Base-by-base conservation (phyloP, 2,113 vertebrate species). In the Puma concolor region DNA sequence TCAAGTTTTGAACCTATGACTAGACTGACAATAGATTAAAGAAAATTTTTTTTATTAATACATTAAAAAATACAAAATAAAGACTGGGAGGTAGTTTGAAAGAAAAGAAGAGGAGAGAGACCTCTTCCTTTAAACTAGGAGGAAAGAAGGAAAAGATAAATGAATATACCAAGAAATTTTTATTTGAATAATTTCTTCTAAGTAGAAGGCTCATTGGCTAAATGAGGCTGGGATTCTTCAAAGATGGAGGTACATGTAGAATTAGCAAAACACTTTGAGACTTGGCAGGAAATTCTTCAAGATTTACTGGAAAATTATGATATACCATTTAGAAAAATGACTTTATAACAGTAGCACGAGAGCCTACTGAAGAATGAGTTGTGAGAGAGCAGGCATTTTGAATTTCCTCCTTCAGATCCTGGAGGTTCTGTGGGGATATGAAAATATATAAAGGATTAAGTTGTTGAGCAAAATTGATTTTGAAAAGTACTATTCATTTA, bases 401-500 rank as follows among this genome's bases (percentile, higher is more conserved):
- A 38, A 48, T 88, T 71, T 97, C 52, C 44, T 69, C n/a, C 29
- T 90, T 82, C 44, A 82, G 48, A 74, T 77, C 11, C 29, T 44
- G 31, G 71, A 84, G 67, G 31, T 15, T 66, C 69, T 82, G 38
- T 48, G 50, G 15, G 52, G 41, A 44, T 71, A 74, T 66, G 67
- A 19, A 85, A 94, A 74, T 91, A 80, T 64, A 41, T 85, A 79
- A 91, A 92, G 16, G n/a, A 48, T 79, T 90, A 91, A 87, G 67
- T 41, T 84, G 14, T 95, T 95, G 67, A 88, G 31, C 25, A 93
- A 66, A 83, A 60, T 14, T 96, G 52, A 93, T 87, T 93, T 16
- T 80, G 44, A 88, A 93, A 93, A 87, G 7, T 82, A 52, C 71
- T 85, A 89, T 86, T 72, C 90, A 69, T 93, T 86, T 94, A 66